Base-by-base conservation (phyloP, 2,113 vertebrate species). In the Furnarius figulus region DNA sequence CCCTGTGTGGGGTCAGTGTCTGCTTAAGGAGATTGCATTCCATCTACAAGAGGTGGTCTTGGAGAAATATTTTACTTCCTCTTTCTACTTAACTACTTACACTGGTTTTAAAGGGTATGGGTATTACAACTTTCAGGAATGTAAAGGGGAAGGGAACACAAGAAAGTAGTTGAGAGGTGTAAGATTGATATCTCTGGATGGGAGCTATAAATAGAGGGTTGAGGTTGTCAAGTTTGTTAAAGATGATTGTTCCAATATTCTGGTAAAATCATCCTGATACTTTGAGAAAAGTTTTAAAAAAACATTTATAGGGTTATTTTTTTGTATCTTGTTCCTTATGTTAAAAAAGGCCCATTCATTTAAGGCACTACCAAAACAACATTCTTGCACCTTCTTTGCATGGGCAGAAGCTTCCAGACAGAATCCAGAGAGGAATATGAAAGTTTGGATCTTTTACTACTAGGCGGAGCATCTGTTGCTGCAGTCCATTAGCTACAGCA, bases 31-130 rank as follows among this genome's bases (percentile, higher is more conserved):
- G 63, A 59, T 37, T 84, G 49, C n/a, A 78, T 93, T 94, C 95
- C 86, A 87, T 74, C 61, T 93, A 55, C 31, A 86, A 85, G 33
- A 92, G 8, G 9, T 91, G 42, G 15, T 85, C 23, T 33, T 58
- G 70, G 59, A 92, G 79, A 96, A 94, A 89, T 85, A 91, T 52
- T 93, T 88, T 87, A 22, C 71, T 94, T 95, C 35, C 17, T 53
- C 44, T 89, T 80, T 12, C 40, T 72, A 53, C 71, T 87, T 75
- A 74, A 59, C 61, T 42, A 30, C 27, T 63, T 31, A 30, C 8
- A 21, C 8, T 78, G 82, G 31, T 33, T 87, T 96, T 78, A 80
- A 79, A 72, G 23, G 7, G 16, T 19, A 46, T 27, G 49, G 31
- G n/a, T n/a, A 12, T 93, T 72, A 65, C 15, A 17, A 12, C 30